Base-by-base conservation (phyloP, 2,888 invertebrate species). In the Lithophane socia region DNA sequence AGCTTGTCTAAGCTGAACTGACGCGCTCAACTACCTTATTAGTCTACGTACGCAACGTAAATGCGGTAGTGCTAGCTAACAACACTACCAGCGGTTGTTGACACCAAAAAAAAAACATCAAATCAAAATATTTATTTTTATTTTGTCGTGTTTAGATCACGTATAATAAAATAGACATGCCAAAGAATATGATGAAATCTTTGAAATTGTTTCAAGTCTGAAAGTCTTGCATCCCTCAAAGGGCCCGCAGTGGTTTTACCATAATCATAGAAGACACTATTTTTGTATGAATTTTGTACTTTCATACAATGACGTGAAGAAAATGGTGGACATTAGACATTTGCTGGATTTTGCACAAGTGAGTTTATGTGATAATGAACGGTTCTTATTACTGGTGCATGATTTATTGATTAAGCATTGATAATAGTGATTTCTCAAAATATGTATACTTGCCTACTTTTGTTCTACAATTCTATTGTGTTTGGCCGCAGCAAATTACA, bases 201-300 rank as follows among this genome's bases (percentile, higher is more conserved):
- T 82, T 82, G 71, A 76, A 75, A 69, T 69, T 67, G 49, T 72
- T 37, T 66, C 2, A 61, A 66, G 63, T 75, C 71, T 64, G 60
- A n/a, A 61, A 44, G 24, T 42, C 13, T 70, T 63, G 75, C 18
- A 66, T 18, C 24, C 18, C 37, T 73, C 66, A 37, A 47, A 60
- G 83, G 54, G 83, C 67, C 84, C 73, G 0, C 37, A 42, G 29
- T 73, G 67, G 54, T 82, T 70, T 49, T 70, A 82, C 21, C 16
- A n/a, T 70, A 80, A 68, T 60, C 8, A n/a, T 72, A 69, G n/a
- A n/a, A 61, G 29, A 66, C 42, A 71, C 47, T 81, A 72, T 69
- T 83, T 85, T 83, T 86, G 42, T 76, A 83, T 65, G 76, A 72
- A 67, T 83, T 85, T 85, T 83, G 60, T 85, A 85, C 66, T 64